phyloP scores from a whole-genome alignment of 2,113 vertebrate genomes.

The Suncus etruscus region DNA sequence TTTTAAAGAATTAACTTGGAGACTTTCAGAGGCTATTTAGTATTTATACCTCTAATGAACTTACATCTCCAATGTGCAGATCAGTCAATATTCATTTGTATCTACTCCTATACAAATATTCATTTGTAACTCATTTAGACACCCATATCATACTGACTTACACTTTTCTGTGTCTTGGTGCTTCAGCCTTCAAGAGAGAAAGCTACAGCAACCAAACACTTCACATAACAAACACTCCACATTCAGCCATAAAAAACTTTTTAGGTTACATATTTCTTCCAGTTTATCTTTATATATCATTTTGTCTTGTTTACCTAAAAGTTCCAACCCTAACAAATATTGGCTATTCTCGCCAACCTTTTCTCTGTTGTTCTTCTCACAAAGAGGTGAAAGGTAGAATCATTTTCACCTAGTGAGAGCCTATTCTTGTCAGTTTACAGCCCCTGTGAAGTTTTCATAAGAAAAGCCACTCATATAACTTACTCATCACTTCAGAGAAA shows the following conservation, averaged over 20 bases:
- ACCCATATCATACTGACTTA: background rate
- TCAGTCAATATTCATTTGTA: background rate
- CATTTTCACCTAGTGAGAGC: background rate
- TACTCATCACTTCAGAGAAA: background rate
- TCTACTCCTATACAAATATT: background rate
- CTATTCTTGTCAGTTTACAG: background rate
- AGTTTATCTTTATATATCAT: background rate
- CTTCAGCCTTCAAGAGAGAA: background rate
- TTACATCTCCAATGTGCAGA: background rate
- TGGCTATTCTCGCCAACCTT: background rate
- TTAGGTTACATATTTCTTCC: background rate
- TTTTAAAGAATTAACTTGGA: slow-evolving; percentile 38
- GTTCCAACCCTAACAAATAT: background rate
- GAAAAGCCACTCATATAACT: background rate
- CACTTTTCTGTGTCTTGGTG: background rate
- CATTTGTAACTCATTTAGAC: background rate
- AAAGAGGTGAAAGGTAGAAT: background rate
- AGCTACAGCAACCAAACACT: background rate
- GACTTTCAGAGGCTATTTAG: background rate
- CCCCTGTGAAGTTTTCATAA: background rate
- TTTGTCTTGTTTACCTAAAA: background rate
- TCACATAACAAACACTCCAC: background rate
- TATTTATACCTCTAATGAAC: background rate
- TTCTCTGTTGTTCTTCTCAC: background rate
- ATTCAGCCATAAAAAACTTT: slow-evolving; percentile 48